A percentile compares a stretch with the other conserved stretches of the same genome.
These are phyloP conservation scores for fruit fly (Drosophila melanogaster) DNA, from an alignment of 1,140 invertebrate genomes.

Conservation along the genomic window Release_6_plus_ISO1_MT NT_037436.4:2346001-2346500, in stretches of 20 bases:
- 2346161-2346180: constrained; percentile 43
- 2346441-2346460: constrained; percentile 40
- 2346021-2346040: constrained; percentile 53
- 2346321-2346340: background rate
- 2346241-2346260: constrained; percentile 28
- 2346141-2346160: constrained; percentile 41
- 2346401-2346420: constrained; percentile 11
- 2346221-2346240: constrained; percentile 23
- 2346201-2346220: constrained; percentile 44
- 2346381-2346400: constrained; percentile 8
- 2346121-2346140: constrained; percentile 47
- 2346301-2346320: background rate
- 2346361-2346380: constrained; percentile 9
- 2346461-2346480: constrained; percentile 56
- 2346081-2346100: constrained; percentile 23
- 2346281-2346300: constrained; percentile 10
- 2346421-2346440: constrained; percentile 52
- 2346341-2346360: constrained; percentile 28
- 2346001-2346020: constrained; percentile 37
- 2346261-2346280: background rate
- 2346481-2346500: constrained; percentile 40
- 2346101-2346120: constrained; percentile 49
- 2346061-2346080: constrained; percentile 6
- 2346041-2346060: constrained; percentile 44
- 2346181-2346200: constrained; percentile 43